Evolutionary conservation across 2,888 invertebrate genomes (phyloP).

Genomic region (Acronicta psi): DNA sequence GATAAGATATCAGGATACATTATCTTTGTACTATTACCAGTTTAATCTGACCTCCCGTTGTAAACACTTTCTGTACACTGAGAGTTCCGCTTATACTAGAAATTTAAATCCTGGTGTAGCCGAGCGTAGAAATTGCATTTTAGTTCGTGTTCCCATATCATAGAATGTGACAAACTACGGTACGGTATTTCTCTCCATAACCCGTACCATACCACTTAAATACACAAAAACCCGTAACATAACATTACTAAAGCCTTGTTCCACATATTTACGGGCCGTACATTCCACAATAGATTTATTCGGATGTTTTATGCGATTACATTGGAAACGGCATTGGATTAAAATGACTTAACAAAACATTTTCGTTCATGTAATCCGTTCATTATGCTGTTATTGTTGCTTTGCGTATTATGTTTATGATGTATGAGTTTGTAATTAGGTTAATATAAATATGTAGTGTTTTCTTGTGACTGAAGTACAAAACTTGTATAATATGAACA

Average conservation of each 20-base stretch:
- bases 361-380: conserved; percentile 32
- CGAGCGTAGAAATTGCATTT: no score
- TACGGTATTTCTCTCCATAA: neutral
- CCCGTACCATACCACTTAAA: neutral
- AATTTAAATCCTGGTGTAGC: no score
- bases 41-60: no score
- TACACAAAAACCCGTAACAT: conserved; percentile 21
- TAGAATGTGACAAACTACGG: neutral
- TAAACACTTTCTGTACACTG: no score
- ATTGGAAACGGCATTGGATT: conserved; percentile 54
- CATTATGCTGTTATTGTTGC: conserved; percentile 30
- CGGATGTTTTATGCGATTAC: conserved; percentile 48
- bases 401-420: conserved; percentile 14
- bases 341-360: conserved; percentile 46
- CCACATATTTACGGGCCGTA: conserved; percentile 37
- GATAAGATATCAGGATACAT: no score
- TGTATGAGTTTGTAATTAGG: conserved; percentile 30
- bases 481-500: no score
- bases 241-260: conserved; percentile 28
- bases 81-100: no score
- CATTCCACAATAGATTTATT: conserved; percentile 48
- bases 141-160: neutral
- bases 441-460: neutral
- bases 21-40: no score
- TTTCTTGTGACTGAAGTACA: no score